Evolutionary conservation across 2,888 invertebrate genomes (phyloP).

Genomic region (Timema cristinae): DNA sequence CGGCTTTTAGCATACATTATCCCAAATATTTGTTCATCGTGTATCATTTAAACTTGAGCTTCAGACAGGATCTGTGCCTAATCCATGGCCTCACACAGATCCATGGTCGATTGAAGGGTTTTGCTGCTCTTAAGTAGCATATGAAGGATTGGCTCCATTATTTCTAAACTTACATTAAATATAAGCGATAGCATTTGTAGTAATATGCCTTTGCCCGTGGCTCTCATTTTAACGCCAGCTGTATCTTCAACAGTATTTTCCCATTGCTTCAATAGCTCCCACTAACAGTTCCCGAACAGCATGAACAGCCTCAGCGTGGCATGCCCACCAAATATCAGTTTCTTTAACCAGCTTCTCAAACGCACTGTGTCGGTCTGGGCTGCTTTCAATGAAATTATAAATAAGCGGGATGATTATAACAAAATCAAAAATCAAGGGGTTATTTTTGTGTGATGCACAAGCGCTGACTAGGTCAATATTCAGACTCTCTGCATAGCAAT

Average conservation of each 20-base stretch:
- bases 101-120: not conserved
- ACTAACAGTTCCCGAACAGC: not conserved
- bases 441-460: slow-evolving; percentile 1
- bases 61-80: not conserved
- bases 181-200: not conserved
- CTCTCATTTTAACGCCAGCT: not conserved
- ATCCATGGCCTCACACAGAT: not conserved
- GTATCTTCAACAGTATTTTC: not conserved
- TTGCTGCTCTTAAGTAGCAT: not conserved
- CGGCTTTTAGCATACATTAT: not conserved
- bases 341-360: not conserved
- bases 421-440: not conserved
- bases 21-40: not conserved
- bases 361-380: not conserved
- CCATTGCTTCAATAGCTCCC: not conserved
- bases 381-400: not conserved
- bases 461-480: not conserved
- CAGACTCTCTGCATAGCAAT: not conserved
- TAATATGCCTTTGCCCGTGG: not conserved
- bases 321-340: not conserved
- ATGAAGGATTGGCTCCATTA: not conserved
- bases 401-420: not conserved
- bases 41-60: not conserved
- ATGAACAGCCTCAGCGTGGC: not conserved
- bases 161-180: not conserved